Conservation (phyloP, 2,888 invertebrate species). For the Agrypnus murinus region DNA sequence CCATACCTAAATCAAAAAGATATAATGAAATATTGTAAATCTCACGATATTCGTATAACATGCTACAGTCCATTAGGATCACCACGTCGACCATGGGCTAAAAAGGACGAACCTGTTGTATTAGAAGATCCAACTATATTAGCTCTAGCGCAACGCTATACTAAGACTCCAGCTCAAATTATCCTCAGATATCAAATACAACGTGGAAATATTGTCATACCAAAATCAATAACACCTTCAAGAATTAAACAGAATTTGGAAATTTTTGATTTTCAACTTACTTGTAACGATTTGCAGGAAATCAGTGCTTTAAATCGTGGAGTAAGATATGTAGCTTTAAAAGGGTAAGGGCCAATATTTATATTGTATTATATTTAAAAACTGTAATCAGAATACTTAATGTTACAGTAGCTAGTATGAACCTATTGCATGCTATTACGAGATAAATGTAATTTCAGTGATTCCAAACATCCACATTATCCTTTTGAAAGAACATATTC, state of each 20-base stretch:
- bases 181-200: conserved; percentile 78
- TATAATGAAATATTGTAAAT: conserved; percentile 80
- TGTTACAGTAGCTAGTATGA: too few species aligned
- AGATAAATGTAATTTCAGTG: background rate
- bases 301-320: conserved; percentile 8
- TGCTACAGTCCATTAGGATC: conserved; percentile 78
- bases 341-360: background rate
- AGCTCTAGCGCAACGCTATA: conserved; percentile 75
- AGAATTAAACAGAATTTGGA: conserved; percentile 79
- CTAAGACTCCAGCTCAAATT: conserved; percentile 80
- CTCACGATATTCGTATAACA: conserved; percentile 77
- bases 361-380: too few species aligned
- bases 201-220: conserved; percentile 82
- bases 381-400: too few species aligned
- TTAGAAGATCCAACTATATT: conserved; percentile 81
- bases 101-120: conserved; percentile 78
- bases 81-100: conserved; percentile 23
- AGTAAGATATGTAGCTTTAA: background rate
- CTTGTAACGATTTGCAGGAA: conserved; percentile 75
- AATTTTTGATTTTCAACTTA: conserved; percentile 82
- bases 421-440: too few species aligned
- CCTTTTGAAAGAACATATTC: too few species aligned
- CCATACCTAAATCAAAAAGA: conserved; percentile 82
- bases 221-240: conserved; percentile 83
- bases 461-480: background rate